Evolutionary conservation across 1,140 invertebrate species (phyloP), one percentile per base, ranked within the genome.

Genomic region (Leptinotarsa texana): DNA sequence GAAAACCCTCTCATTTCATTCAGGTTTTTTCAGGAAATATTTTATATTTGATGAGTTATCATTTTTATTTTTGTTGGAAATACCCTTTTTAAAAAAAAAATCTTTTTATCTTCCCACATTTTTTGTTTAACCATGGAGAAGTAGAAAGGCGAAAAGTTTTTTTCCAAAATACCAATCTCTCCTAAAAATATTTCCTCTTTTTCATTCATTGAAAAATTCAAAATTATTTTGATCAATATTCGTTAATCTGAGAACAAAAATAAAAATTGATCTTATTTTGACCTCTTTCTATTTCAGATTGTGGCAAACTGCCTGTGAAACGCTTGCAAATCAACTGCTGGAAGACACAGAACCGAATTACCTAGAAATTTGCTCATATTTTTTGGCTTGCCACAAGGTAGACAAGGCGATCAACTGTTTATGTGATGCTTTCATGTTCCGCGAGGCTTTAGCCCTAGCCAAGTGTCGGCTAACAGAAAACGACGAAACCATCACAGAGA

Each of bases 361-460:
- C 22, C 75, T 83, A 18, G 91, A 92, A 82, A 90, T 91, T 47
- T 89, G 87, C 0, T 87, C 88, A 13, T 92, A 91, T 82, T 85
- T 90, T 42, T 80, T 93, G 62, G 87, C 86, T 17, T 87, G 88
- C 77, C 88, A 92, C 77, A 89, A 91, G 82, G 86, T 90, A 49
- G 82, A 88, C 65, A 86, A 90, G 78, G 91, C 91, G 5, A 88
- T 92, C 72, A 84, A 89, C 42, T 80, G 89, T 48, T 87, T 92
- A 65, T 82, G 86, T 42, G 81, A 87, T 62, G 85, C 86, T 21
- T 86, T 86, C 72, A 83, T 91, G 73, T 90, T 86, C 76, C 88
- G 87, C 78, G 91, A 93, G 84, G 91, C 91, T 11, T 86, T 91
- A 49, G 86, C 86, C 21, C 82, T 93, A 13, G 90, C 89, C 3